phyloP scores from a whole-genome alignment of 2,113 vertebrate species.

The Hippocampus zosterae region DNA sequence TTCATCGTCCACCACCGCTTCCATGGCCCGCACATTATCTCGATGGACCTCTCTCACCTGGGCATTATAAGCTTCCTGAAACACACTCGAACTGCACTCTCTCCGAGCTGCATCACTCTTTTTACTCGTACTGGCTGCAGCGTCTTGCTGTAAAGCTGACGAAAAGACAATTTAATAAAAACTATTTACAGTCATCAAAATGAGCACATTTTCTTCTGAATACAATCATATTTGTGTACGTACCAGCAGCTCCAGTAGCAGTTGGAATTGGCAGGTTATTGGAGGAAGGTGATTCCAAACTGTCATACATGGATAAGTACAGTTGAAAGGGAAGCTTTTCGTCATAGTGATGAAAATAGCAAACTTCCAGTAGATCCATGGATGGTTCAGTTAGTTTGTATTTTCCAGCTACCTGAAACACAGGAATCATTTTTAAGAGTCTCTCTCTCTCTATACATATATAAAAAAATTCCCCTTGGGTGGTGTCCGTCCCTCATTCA shows the following conservation, averaged over 20 bases:
- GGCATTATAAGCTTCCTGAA: conserved; percentile 50
- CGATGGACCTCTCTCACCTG: conserved; percentile 66
- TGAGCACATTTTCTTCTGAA: not conserved
- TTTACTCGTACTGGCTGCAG: conserved; percentile 21
- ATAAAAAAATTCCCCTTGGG: too few species aligned
- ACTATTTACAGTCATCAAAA: not conserved
- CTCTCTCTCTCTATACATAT: too few species aligned
- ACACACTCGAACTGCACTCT: conserved; percentile 4
- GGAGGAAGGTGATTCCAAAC: not conserved
- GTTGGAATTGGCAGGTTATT: not conserved
- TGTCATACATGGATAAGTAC: conserved; percentile 61
- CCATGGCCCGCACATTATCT: conserved; percentile 55
- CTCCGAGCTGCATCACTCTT: not conserved
- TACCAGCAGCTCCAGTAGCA: conserved; percentile 33
- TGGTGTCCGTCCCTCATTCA: too few species aligned
- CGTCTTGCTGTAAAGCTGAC: conserved; percentile 9
- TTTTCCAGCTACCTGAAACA: conserved; percentile 50
- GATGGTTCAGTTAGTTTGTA: conserved; percentile 31
- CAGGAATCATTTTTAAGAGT: not conserved
- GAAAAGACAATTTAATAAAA: not conserved
- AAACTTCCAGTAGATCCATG: conserved; percentile 49
- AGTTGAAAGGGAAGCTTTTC: conserved; percentile 44
- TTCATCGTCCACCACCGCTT: conserved; percentile 42
- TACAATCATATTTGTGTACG: not conserved
- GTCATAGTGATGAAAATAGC: conserved; percentile 39